Conservation (phyloP, 2,797 vertebrate genomes). For the Aeoliscus strigatus region DNA sequence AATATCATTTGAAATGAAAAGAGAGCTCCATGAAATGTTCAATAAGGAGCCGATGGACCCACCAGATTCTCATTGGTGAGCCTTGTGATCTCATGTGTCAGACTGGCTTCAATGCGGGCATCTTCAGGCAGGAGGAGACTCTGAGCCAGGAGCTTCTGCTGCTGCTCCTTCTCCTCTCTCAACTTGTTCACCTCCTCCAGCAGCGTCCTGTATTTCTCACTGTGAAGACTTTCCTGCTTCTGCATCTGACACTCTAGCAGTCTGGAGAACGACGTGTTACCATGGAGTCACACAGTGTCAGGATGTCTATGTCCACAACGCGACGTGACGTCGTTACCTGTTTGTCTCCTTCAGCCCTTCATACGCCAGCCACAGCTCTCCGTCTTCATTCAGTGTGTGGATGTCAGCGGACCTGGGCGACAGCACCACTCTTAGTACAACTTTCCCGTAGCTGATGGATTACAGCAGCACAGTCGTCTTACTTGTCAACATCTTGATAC, state of each 20-base stretch:
- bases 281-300: too few relatives aligned
- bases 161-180: conserved; percentile 84
- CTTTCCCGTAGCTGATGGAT: not conserved
- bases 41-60: conserved; percentile 40
- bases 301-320: too few relatives aligned
- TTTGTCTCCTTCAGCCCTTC: conserved; percentile 95
- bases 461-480: conserved; percentile 7
- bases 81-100: conserved; percentile 91
- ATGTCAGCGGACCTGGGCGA: conserved; percentile 71
- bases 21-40: too few relatives aligned
- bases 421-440: conserved; percentile 3
- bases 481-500: conserved; percentile 56
- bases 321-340: conserved; percentile 70
- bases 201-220: conserved; percentile 76
- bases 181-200: conserved; percentile 82
- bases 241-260: conserved; percentile 87
- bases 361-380: conserved; percentile 93
- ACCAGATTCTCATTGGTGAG: conserved; percentile 93
- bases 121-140: conserved; percentile 86
- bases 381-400: conserved; percentile 92
- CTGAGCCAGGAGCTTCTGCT: conserved; percentile 86
- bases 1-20: not conserved
- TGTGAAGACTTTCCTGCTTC: conserved; percentile 77
- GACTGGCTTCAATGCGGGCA: conserved; percentile 83
- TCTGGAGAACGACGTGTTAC: conserved; percentile 54